These are phyloP conservation scores for Leptobrachium leishanense DNA, from an alignment of 2,113 vertebrate genomes.

Conservation along the genomic window DNA sequence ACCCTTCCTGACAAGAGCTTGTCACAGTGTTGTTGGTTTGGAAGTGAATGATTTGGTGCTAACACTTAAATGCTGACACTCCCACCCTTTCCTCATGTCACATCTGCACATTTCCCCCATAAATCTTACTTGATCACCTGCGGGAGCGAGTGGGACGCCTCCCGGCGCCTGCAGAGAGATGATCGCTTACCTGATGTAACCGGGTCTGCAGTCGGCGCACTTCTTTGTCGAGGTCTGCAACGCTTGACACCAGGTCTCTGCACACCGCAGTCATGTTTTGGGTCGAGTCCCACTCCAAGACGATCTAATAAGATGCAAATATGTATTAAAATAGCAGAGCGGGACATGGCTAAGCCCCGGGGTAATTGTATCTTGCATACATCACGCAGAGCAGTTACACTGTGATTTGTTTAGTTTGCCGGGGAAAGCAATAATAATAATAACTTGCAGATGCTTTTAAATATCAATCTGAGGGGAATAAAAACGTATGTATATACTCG, in stretches of 20 bases:
- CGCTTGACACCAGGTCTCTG: slow-evolving; percentile 71
- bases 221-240: slow-evolving; percentile 77
- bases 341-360: too few relatives aligned
- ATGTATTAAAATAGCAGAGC: too few relatives aligned
- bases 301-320: slow-evolving; percentile 69
- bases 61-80: slow-evolving; percentile 74
- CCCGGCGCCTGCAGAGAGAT: slow-evolving; percentile 6
- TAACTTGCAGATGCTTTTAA: too few relatives aligned
- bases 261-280: slow-evolving; percentile 71
- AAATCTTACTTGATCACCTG: slow-evolving; percentile 57
- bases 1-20: slow-evolving; percentile 76
- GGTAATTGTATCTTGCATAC: too few relatives aligned
- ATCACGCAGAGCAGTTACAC: too few relatives aligned
- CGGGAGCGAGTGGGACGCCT: slow-evolving; percentile 40
- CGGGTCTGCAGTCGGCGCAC: slow-evolving; percentile 75
- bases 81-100: slow-evolving; percentile 69
- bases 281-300: slow-evolving; percentile 77
- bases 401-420: too few relatives aligned
- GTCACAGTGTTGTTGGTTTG: slow-evolving; percentile 72
- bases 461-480: too few relatives aligned
- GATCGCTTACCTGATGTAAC: slow-evolving; percentile 74
- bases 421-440: too few relatives aligned
- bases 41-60: slow-evolving; percentile 89
- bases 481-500: too few relatives aligned
- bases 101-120: slow-evolving; percentile 59